Percentiles rank a stretch among this genome's conserved stretches.
Evolutionary conservation across 1,140 invertebrate species (phyloP).

Genomic region (Diorhabda elongata): DNA sequence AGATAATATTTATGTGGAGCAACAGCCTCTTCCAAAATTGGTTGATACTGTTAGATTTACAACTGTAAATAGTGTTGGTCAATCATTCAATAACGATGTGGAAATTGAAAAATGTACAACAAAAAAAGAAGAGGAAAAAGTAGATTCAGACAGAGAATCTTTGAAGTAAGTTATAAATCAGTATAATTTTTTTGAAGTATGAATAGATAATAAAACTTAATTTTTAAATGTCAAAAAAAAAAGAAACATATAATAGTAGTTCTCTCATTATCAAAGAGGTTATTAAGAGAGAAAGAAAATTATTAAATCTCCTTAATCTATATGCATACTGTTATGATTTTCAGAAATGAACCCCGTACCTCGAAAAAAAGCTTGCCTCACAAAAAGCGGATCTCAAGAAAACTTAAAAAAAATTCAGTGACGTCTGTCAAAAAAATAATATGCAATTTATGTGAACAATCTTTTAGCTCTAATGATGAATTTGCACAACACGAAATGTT

Average conservation of each 20-base stretch:
- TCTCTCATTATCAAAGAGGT: too few species aligned
- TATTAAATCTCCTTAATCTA: neutral
- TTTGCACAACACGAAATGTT: slow-evolving; percentile 38
- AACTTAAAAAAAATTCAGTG: slow-evolving; percentile 51
- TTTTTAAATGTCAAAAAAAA: too few species aligned
- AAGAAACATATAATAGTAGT: too few species aligned
- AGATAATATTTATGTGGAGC: slow-evolving; percentile 40
- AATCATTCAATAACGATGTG: slow-evolving; percentile 21
- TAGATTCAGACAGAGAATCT: slow-evolving; percentile 39
- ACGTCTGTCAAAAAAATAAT: slow-evolving; percentile 25
- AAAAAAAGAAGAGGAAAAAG: slow-evolving; percentile 40
- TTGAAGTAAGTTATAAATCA: slow-evolving; percentile 15
- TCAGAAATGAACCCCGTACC: slow-evolving; percentile 45
- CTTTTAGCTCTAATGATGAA: slow-evolving; percentile 37
- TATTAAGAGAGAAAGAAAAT: neutral
- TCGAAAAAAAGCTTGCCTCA: slow-evolving; percentile 61
- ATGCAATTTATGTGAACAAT: slow-evolving; percentile 40
- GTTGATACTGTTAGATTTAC: slow-evolving; percentile 28
- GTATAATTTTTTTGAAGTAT: too few species aligned
- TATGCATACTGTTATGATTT: slow-evolving; percentile 6
- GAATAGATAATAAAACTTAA: too few species aligned
- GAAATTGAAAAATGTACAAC: slow-evolving; percentile 15
- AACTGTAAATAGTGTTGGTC: neutral
- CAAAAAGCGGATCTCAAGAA: slow-evolving; percentile 62
- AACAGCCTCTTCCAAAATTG: slow-evolving; percentile 34